Evolutionary conservation across 2,797 vertebrate genomes (phyloP).

Genomic region (Hephaestus fuliginosus): DNA sequence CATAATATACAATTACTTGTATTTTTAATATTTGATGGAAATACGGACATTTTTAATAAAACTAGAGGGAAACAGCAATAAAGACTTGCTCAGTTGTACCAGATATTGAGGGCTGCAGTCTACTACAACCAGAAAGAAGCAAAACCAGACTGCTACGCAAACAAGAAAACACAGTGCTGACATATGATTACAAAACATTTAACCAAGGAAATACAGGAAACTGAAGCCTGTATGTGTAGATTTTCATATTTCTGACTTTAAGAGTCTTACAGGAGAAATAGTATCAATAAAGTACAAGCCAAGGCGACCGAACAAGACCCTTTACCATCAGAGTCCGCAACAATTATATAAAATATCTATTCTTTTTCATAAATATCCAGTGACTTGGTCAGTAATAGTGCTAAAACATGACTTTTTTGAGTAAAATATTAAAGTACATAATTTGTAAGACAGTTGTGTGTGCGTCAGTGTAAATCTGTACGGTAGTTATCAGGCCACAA

Average conservation of each 20-base stretch:
- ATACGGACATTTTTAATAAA: background rate
- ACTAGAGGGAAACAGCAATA: background rate
- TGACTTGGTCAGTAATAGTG: background rate
- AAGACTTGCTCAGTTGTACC: background rate
- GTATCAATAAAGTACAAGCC: background rate
- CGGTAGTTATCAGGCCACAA: background rate
- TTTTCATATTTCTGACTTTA: background rate
- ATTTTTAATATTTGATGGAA: no score
- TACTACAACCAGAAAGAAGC: background rate
- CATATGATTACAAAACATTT: background rate
- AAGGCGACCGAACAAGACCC: background rate
- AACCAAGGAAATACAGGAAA: background rate
- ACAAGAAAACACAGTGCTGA: background rate
- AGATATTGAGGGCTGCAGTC: background rate
- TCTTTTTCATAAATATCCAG: background rate
- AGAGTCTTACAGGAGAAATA: background rate
- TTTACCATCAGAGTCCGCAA: no score
- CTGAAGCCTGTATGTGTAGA: background rate
- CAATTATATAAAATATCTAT: background rate
- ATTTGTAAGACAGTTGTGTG: background rate
- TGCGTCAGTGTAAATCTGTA: conserved; percentile 1
- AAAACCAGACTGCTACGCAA: background rate
- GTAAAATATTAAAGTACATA: no score
- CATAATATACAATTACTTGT: no score
- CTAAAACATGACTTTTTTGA: no score